phyloP scores from a whole-genome alignment of 2,113 vertebrate species.

The Caloenas nicobarica region DNA sequence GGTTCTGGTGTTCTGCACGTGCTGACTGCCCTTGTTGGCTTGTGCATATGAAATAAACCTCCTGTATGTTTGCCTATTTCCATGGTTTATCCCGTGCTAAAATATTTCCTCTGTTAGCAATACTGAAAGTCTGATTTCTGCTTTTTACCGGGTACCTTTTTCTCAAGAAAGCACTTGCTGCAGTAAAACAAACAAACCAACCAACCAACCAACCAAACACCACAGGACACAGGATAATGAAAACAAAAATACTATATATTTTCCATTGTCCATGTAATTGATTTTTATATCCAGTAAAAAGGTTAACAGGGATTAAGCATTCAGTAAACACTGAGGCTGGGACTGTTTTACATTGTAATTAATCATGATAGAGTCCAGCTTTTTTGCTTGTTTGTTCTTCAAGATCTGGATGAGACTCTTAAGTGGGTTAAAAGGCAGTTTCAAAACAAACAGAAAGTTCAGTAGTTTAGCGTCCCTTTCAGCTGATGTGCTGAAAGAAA shows the following conservation, averaged over 20 bases:
- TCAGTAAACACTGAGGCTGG: conserved; percentile 35
- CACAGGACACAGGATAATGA: not conserved
- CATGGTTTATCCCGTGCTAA: conserved; percentile 21
- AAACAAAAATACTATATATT: conserved; percentile 30
- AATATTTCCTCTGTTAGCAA: conserved; percentile 44
- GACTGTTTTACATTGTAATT: conserved; percentile 51
- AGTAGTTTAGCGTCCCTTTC: not conserved
- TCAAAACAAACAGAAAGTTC: conserved; percentile 49
- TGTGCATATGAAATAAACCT: not conserved
- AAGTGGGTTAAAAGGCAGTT: conserved; percentile 16
- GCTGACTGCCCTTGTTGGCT: conserved; percentile 18
- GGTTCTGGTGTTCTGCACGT: not conserved
- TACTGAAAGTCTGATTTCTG: conserved; percentile 8
- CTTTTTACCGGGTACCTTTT: conserved; percentile 33
- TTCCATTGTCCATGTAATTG: not conserved
- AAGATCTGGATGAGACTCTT: conserved; percentile 10
- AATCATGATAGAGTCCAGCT: conserved; percentile 32
- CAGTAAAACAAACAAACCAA: not conserved
- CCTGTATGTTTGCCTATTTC: not conserved
- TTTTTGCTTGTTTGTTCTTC: conserved; percentile 50
- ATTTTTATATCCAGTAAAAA: conserved; percentile 19
- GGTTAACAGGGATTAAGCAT: conserved; percentile 36
- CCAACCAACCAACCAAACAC: no score
- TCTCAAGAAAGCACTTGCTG: conserved; percentile 25
- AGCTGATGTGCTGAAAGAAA: not conserved